These are phyloP conservation scores for Aricia agestis DNA, from an alignment of 1,140 invertebrate species.

Conservation along the genomic window DNA sequence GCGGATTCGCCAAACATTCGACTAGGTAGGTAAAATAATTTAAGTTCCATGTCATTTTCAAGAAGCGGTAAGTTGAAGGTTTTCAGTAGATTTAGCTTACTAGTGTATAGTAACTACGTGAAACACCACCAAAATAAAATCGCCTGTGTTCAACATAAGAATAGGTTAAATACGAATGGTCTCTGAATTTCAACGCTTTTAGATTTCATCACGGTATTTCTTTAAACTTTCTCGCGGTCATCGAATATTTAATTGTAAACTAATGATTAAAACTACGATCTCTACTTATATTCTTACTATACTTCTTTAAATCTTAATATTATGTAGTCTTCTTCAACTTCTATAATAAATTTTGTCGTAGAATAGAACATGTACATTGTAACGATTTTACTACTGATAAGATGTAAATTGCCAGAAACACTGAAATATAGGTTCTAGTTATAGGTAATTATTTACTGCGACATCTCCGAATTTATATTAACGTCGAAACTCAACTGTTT, in stretches of 20 bases:
- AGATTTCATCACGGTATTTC: not conserved
- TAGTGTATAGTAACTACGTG: conserved; percentile 31
- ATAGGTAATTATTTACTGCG: conserved; percentile 1
- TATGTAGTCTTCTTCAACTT: conserved; percentile 41
- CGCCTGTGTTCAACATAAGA: conserved; percentile 53
- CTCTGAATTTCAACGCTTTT: conserved; percentile 4
- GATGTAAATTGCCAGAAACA: conserved; percentile 26
- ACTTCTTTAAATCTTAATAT: conserved; percentile 7
- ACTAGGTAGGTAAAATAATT: no score
- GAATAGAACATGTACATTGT: conserved; percentile 71
- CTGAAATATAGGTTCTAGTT: not conserved
- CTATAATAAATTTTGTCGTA: conserved; percentile 54
- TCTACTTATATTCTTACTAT: conserved; percentile 14
- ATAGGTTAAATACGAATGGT: conserved; percentile 20
- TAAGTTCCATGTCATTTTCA: no score
- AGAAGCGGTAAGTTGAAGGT: not conserved
- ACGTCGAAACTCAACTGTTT: not conserved
- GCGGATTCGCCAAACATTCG: no score
- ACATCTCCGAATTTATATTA: not conserved
- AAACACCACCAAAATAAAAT: conserved; percentile 56
- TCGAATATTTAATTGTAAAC: not conserved
- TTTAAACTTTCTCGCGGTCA: not conserved
- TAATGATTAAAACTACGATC: not conserved
- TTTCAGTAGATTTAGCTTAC: conserved; percentile 19
- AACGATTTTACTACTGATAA: conserved; percentile 69